Conservation (phyloP, 2,113 vertebrate species). For the Oryzias celebensis region DNA sequence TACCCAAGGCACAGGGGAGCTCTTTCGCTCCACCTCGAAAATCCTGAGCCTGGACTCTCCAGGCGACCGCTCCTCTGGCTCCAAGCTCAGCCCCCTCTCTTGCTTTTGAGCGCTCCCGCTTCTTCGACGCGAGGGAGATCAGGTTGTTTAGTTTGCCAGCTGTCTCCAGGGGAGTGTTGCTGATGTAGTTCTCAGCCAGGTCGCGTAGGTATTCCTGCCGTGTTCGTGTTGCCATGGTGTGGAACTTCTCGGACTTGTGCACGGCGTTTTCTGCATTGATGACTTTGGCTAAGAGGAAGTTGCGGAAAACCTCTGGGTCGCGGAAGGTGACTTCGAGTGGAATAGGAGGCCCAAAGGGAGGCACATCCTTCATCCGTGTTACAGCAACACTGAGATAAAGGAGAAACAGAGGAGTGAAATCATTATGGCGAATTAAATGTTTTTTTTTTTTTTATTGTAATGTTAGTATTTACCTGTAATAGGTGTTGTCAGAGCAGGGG, state of each 20-base stretch:
- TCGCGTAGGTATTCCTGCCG: conserved; percentile 92
- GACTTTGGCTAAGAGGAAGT: conserved; percentile 91
- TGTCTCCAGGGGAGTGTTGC: conserved; percentile 84
- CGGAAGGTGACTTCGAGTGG: conserved; percentile 83
- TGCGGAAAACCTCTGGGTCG: conserved; percentile 84
- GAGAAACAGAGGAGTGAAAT: not conserved
- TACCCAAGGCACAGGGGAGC: conserved; percentile 79
- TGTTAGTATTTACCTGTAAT: conserved; percentile 83
- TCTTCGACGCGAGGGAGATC: conserved; percentile 90
- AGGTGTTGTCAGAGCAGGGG: conserved; percentile 86
- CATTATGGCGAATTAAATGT: not conserved
- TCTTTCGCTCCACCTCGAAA: conserved; percentile 80
- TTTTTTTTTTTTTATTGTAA: not conserved
- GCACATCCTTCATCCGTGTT: conserved; percentile 94
- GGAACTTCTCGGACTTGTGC: conserved; percentile 93
- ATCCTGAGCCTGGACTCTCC: conserved; percentile 85
- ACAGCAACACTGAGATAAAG: conserved; percentile 83
- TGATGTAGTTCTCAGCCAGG: conserved; percentile 88
- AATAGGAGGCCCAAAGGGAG: conserved; percentile 90
- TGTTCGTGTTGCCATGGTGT: conserved; percentile 91
- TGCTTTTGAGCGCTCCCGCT: conserved; percentile 84
- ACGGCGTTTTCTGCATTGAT: conserved; percentile 92
- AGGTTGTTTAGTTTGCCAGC: conserved; percentile 89
- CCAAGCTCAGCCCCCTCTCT: conserved; percentile 81
- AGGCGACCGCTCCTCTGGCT: conserved; percentile 81